phyloP scores from a whole-genome alignment of 2,113 vertebrate species.

The Anser brachyrhynchus region DNA sequence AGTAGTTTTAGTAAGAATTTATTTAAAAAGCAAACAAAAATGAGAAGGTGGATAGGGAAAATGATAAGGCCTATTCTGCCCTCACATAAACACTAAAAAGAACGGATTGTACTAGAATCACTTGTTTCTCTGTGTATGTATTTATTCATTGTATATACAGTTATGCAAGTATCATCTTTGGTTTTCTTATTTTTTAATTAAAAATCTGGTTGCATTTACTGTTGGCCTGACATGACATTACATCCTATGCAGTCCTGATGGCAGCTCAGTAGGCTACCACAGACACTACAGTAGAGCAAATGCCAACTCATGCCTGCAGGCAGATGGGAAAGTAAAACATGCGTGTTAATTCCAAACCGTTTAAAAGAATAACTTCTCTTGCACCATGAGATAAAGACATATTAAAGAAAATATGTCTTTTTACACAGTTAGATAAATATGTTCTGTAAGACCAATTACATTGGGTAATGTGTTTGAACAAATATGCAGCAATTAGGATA shows the following conservation, averaged over 20 bases:
- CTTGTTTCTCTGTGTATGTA: background rate
- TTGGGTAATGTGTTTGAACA: background rate
- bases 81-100: background rate
- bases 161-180: background rate
- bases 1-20: background rate
- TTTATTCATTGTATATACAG: background rate
- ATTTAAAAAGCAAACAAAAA: background rate
- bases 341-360: conserved; percentile 36
- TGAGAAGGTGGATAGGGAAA: background rate
- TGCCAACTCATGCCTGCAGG: conserved; percentile 38
- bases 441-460: background rate
- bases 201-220: conserved; percentile 43
- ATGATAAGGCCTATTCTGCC: background rate
- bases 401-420: conserved; percentile 13
- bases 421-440: background rate
- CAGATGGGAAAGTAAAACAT: conserved; percentile 55
- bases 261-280: conserved; percentile 47
- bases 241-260: conserved; percentile 46
- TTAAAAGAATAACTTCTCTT: conserved; percentile 20
- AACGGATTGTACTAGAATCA: background rate
- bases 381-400: conserved; percentile 6
- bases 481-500: background rate
- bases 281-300: conserved; percentile 22
- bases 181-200: conserved; percentile 47
- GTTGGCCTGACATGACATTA: background rate